Base-by-base conservation (phyloP, 2,888 invertebrate species). In the Watsonalla cultraria region DNA sequence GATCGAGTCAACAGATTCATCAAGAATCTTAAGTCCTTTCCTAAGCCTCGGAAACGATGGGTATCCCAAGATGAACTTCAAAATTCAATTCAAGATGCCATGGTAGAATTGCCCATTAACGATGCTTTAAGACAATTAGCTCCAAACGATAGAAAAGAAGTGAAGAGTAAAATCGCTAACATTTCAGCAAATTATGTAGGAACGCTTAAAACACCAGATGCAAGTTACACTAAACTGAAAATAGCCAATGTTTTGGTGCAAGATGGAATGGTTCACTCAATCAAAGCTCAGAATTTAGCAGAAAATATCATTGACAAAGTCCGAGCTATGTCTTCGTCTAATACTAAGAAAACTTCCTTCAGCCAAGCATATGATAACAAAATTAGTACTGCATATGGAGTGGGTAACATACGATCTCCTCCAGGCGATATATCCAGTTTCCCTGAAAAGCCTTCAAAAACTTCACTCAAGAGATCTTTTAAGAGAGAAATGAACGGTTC, bases 111-210 rank as follows among this genome's bases (percentile, higher is more conserved):
- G 35, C 64, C 47, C 55, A 63, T 14, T 55, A 53, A 15, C 51
- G 45, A 45, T 39, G 51, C 24, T 24, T 51, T 9, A 51, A 57
- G 14, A 34, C 60, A 37, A 56, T 34, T 52, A 49, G 53, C 42
- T 5, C 42, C 42, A n/a, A 54, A 52, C 11, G 51, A 58, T 11
- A 58, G 47, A 51, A 60, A 60, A 54, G 45, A 54, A 35, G 51
- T 65, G 9, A 56, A 50, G 59, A 52, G 58, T 7, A 60, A 59
- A 62, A 54, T 64, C 34, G 53, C 61, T 11, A 50, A 53, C 13
- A 50, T 62, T 13, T 35, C 73, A 15, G 50, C 58, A n/a, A 59
- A 64, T 42, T 55, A 59, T 50, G 46, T 65, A 7, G 52, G 62
- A 35, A 42, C 42, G 11, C 0, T 42, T 5, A 47, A 45, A 13